These are phyloP conservation scores for Sitophilus oryzae DNA, from an alignment of 1,140 invertebrate species.

Conservation along the genomic window DNA sequence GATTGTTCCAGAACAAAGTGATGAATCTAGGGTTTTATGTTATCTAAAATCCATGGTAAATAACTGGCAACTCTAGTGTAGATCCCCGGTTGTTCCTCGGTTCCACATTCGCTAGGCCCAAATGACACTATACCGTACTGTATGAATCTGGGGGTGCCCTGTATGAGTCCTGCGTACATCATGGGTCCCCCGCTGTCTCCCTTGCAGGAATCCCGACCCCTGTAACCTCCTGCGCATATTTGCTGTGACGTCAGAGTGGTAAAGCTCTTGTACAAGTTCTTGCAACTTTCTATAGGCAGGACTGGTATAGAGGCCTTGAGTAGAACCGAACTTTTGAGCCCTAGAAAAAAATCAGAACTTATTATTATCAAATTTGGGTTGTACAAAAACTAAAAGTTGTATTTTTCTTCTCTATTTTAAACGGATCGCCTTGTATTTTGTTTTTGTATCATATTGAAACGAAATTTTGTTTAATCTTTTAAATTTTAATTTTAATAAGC, in stretches of 20 bases:
- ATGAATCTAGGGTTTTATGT: conserved; percentile 7
- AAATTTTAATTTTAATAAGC: no score
- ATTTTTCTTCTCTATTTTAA: no score
- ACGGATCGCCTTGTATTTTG: no score
- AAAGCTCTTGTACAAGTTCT: conserved; percentile 22
- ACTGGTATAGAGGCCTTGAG: conserved; percentile 25
- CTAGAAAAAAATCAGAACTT: conserved; percentile 16
- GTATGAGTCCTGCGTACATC: conserved; percentile 38
- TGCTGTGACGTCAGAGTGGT: conserved; percentile 33
- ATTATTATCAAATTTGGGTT: no score
- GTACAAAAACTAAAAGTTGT: no score
- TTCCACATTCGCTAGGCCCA: conserved; percentile 48
- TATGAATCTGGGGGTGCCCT: conserved; percentile 28
- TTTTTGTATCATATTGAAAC: no score
- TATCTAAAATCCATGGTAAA: conserved; percentile 36
- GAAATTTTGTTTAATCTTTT: no score
- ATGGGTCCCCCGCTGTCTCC: conserved; percentile 58
- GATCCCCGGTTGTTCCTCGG: conserved; percentile 38
- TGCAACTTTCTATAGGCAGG: conserved; percentile 21
- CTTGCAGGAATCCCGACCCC: conserved; percentile 47
- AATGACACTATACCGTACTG: conserved; percentile 44
- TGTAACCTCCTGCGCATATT: conserved; percentile 47
- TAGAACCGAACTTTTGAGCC: conserved; percentile 22
- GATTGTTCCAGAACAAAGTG: no score
- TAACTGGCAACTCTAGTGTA: conserved; percentile 35